Conservation (phyloP, 2,113 vertebrate genomes). For the Procavia capensis region DNA sequence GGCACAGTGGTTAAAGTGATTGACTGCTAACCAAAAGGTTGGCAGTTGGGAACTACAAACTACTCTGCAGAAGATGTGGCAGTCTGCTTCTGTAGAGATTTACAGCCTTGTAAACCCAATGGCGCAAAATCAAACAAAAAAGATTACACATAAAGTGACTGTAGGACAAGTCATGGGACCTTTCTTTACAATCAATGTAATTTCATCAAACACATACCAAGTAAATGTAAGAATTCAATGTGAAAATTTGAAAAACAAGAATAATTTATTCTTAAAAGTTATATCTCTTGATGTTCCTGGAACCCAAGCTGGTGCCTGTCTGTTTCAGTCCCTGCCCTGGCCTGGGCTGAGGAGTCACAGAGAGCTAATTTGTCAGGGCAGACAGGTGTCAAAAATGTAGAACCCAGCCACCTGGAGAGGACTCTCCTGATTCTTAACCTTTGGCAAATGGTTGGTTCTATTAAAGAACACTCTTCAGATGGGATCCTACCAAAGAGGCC, state of each 20-base stretch:
- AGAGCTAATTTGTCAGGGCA: background rate
- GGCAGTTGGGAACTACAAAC: too few relatives aligned
- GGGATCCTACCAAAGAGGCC: background rate
- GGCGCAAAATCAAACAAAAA: background rate
- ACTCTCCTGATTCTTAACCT: background rate
- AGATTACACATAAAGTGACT: background rate
- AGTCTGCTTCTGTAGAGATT: too few relatives aligned
- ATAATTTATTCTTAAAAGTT: background rate
- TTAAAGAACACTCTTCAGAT: background rate
- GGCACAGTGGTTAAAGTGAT: too few relatives aligned
- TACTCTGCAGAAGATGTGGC: too few relatives aligned
- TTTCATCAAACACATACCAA: conserved; percentile 21
- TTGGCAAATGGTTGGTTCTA: background rate
- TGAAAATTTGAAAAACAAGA: conserved; percentile 41
- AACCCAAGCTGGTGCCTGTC: rapidly evolving
- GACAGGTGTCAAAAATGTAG: background rate
- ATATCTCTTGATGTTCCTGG: rapidly evolving
- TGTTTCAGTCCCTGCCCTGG: rapidly evolving
- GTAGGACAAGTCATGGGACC: background rate
- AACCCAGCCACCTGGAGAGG: background rate
- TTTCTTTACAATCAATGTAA: background rate
- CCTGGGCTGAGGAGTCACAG: background rate
- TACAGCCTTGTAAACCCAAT: too few relatives aligned
- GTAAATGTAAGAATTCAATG: conserved; percentile 35
- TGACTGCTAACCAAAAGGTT: too few relatives aligned